phyloP scores from a whole-genome alignment of 2,113 vertebrate genomes.

The Ochotona princeps region DNA sequence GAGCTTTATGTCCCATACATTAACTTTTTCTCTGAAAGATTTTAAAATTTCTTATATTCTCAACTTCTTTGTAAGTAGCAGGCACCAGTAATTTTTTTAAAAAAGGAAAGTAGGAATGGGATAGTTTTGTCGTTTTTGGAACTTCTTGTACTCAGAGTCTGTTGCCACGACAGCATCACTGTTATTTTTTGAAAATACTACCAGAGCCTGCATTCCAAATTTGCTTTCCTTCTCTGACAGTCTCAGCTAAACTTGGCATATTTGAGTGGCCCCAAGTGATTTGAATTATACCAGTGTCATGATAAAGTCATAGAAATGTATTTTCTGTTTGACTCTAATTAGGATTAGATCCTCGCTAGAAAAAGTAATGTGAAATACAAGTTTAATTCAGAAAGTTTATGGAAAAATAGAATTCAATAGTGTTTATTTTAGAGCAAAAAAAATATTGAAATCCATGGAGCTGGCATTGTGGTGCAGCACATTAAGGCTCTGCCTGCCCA shows the following conservation, averaged over 20 bases:
- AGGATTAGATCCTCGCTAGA: not conserved
- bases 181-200: not conserved
- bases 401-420: too few relatives aligned
- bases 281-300: constrained; percentile 5
- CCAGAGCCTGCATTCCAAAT: not conserved
- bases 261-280: not conserved
- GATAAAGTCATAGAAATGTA: not conserved
- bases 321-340: constrained; percentile 22
- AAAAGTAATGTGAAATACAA: not conserved
- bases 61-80: constrained; percentile 7
- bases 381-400: too few relatives aligned
- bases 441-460: too few relatives aligned
- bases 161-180: not conserved
- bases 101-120: not conserved
- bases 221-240: not conserved
- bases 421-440: too few relatives aligned
- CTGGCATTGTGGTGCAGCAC: too few relatives aligned
- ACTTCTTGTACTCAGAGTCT: not conserved
- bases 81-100: not conserved
- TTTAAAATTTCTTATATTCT: constrained; percentile 40
- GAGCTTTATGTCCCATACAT: not conserved
- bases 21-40: constrained; percentile 25
- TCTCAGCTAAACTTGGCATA: not conserved
- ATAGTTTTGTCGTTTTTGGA: constrained; percentile 13
- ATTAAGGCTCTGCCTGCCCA: too few relatives aligned